Base-by-base conservation (phyloP, 2,797 vertebrate species). In the Vireo griseus region DNA sequence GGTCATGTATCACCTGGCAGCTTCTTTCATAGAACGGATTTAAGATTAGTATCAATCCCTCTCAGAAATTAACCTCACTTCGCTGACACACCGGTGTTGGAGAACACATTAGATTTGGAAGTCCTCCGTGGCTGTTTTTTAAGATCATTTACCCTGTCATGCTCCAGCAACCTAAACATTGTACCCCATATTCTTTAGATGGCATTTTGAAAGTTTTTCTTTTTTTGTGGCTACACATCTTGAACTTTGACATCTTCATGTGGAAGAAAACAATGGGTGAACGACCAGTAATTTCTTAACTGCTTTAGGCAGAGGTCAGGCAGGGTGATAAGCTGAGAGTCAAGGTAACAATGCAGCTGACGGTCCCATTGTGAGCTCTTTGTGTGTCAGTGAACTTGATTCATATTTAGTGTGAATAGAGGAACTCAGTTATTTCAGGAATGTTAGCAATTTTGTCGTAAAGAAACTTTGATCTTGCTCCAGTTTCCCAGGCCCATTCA, bases 381-480 rank as follows among this genome's bases (percentile, higher is more conserved):
- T 95, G 90, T 97, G 94, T 97, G 93, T 89, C 90, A 97, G 85
- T 98, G 97, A 97, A 97, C 97, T 98, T 98, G 97, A 97, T 97
- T 97, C 97, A 97, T 95, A 86, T 88, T 94, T 74, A 75, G 57
- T 92, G 90, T 96, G 96, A 98, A 97, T 76, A 96, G 96, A 96
- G 94, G 94, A 96, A 97, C 96, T 79, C 90, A 86, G 83, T 84
- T 97, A 97, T 98, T 97, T 97, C 96, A 97, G 92, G 98, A 98
- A 98, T 98, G 97, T 81, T 92, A 97, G 92, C 82, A 96, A 98
- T 98, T 97, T 93, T 95, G 88, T 97, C 58, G 13, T 90, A 96
- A 97, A 97, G 88, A 86, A 88, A 90, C 97, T 97, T 98, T 97
- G 97, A 97, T 97, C 96, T 96, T 82, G 55, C 69, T 96, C 86